Evolutionary conservation across 2,888 invertebrate genomes (phyloP).

Genomic region (Noctua fimbriata): DNA sequence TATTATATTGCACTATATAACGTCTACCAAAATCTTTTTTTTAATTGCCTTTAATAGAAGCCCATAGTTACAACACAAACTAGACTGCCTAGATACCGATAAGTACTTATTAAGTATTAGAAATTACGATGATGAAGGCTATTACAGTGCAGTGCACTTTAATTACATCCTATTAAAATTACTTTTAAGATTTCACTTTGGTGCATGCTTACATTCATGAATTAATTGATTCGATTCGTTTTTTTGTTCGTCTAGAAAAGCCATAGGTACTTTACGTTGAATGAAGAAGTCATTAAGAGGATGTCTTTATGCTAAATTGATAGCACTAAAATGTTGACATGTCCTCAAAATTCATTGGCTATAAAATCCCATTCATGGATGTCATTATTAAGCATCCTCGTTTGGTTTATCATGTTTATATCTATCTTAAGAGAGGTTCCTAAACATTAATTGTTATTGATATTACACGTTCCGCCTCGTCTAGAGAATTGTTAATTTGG

Average conservation of each 20-base stretch:
- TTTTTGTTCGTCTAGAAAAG: background rate
- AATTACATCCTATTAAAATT: conserved; percentile 13
- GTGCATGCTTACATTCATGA: background rate
- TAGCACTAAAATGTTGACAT: conserved; percentile 30
- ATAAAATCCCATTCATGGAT: conserved; percentile 31
- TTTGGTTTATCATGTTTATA: conserved; percentile 46
- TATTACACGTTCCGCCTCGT: conserved; percentile 60
- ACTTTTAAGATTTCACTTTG: conserved; percentile 5
- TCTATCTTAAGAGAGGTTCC: conserved; percentile 30
- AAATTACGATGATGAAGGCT: conserved; percentile 7
- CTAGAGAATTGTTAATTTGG: conserved; percentile 67
- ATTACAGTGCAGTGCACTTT: conserved; percentile 1
- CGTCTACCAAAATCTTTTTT: background rate
- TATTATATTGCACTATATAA: background rate
- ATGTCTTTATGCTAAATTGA: conserved; percentile 10
- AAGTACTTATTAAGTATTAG: background rate
- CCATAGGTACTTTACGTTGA: background rate
- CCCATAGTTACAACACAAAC: background rate
- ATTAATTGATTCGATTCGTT: conserved; percentile 6
- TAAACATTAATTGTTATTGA: conserved; percentile 65
- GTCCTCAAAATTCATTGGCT: conserved; percentile 31
- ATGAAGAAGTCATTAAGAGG: background rate
- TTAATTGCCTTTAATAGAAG: background rate
- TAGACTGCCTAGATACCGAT: background rate
- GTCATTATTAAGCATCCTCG: conserved; percentile 41